phyloP scores from a whole-genome alignment of 2,797 vertebrate genomes.

The Phylloscopus collybita region DNA sequence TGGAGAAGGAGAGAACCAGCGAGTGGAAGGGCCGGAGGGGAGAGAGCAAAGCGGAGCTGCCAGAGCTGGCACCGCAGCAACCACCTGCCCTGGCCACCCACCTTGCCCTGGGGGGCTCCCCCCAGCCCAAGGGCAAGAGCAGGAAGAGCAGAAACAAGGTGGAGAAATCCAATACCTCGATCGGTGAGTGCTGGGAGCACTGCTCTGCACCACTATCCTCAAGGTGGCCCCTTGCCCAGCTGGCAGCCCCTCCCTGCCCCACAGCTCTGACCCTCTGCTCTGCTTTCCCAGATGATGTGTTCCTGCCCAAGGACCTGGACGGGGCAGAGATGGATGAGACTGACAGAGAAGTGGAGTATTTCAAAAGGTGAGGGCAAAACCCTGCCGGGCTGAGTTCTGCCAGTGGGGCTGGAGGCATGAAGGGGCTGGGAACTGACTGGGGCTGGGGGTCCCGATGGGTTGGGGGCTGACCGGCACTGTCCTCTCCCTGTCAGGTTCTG shows the following conservation, averaged over 20 bases:
- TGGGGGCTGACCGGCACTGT: background rate
- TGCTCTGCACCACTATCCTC: fast-evolving
- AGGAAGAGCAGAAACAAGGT: conserved; percentile 94
- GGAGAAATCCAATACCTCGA: conserved; percentile 86
- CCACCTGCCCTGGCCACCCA: background rate
- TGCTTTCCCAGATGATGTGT: conserved; percentile 91
- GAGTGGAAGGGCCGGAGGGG: conserved; percentile 69
- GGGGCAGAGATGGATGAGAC: conserved; percentile 97
- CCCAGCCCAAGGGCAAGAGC: conserved; percentile 89
- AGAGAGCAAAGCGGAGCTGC: conserved; percentile 65
- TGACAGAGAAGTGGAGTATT: conserved; percentile 98
- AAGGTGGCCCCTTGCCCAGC: fast-evolving
- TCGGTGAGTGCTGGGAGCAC: conserved; percentile 78
- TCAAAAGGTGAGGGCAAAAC: conserved; percentile 86
- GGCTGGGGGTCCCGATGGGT: background rate
- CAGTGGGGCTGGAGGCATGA: background rate
- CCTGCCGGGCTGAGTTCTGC: fast-evolving
- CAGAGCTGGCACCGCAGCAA: conserved; percentile 65
- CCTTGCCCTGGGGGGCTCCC: conserved; percentile 70
- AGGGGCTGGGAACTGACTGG: too few relatives aligned
- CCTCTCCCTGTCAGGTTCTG: conserved; percentile 86
- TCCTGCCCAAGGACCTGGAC: conserved; percentile 97
- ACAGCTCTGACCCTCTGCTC: background rate
- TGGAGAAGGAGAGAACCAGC: conserved; percentile 68
- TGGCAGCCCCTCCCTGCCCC: fast-evolving